Evolutionary conservation across 30 jellyfish, hydroid and myxozoan species (phyloP).

Genomic region (Hydractinia echinata): DNA sequence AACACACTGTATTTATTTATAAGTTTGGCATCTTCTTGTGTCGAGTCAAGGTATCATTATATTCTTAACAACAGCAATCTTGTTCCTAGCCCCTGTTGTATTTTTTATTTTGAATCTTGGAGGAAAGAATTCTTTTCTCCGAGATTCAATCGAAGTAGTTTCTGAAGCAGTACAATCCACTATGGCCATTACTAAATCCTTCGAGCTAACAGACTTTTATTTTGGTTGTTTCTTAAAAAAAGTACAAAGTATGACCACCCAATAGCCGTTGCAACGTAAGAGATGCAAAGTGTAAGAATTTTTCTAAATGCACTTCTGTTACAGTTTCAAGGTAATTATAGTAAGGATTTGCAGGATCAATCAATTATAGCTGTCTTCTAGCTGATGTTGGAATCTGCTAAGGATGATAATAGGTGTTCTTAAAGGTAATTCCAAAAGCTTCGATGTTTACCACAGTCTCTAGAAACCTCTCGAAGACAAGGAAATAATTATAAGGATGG

Average conservation of each 20-base stretch:
- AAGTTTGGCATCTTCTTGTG: too few species aligned
- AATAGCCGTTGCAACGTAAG: neutral
- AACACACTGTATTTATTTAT: too few species aligned
- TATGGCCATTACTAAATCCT: neutral
- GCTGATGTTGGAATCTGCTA: too few species aligned
- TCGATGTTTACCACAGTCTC: too few species aligned
- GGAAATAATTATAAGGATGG: too few species aligned
- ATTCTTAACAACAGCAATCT: too few species aligned
- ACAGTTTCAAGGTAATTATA: neutral
- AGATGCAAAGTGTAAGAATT: neutral
- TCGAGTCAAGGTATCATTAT: too few species aligned
- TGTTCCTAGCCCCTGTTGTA: too few species aligned
- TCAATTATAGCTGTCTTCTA: neutral
- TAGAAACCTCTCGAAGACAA: too few species aligned
- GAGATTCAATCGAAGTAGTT: neutral
- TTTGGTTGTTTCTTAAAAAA: neutral
- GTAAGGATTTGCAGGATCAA: conserved; percentile 10
- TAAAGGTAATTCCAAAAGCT: too few species aligned
- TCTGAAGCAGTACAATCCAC: too few species aligned
- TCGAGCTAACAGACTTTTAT: neutral
- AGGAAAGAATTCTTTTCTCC: neutral
- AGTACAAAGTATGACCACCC: neutral
- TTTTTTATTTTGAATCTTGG: neutral
- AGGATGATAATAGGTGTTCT: too few species aligned
- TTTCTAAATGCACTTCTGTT: neutral